Base-by-base conservation (phyloP, 2,888 invertebrate species). In the Unio pictorum region DNA sequence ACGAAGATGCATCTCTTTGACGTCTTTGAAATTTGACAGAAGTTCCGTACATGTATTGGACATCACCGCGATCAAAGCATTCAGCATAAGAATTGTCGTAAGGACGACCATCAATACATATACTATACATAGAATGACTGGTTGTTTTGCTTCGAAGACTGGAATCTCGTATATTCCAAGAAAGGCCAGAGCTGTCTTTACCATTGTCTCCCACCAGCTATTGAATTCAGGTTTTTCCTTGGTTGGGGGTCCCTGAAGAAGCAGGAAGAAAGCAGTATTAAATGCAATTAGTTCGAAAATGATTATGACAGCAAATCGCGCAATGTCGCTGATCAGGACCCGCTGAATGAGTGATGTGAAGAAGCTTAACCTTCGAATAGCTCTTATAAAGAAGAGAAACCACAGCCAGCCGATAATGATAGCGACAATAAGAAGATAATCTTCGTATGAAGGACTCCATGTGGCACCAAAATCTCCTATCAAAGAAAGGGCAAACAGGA, bases 281-380 rank as follows among this genome's bases (percentile, higher is more conserved):
- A 85, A 85, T 4, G 82, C 78, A 59, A 82, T 18, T 1, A 84
- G 62, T 62, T 80, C 81, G 18, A 83, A 69, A 8, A 72, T 34
- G 17, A 85, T 74, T 11, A 84, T 80, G 1, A 81, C 72, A 15
- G 75, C 76, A 67, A 84, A 83, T 54, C 80, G 73, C 5, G 80
- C 67, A 61, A 81, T 61, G 68, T 81, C 81, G 0, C 79, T 79
- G 26, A 82, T 68, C 0, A 84, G 61, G 11, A 84, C 80, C 54
- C 80, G 79, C 65, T 81, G 81, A 5, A 85, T 76, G 71, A 84
- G 75, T 54, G 83, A 81, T 1, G 85, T 83, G 69, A 83, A 81
- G 69, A 84, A 84, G 66, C 83, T 81, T 70, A 85, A 85, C n/a
- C 78, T 76, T 55, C 75, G 63, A 78, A n/a, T n/a, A n/a, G n/a